Evolutionary conservation across 2,888 invertebrate genomes (phyloP).

Genomic region (Plagodis pulveraria): DNA sequence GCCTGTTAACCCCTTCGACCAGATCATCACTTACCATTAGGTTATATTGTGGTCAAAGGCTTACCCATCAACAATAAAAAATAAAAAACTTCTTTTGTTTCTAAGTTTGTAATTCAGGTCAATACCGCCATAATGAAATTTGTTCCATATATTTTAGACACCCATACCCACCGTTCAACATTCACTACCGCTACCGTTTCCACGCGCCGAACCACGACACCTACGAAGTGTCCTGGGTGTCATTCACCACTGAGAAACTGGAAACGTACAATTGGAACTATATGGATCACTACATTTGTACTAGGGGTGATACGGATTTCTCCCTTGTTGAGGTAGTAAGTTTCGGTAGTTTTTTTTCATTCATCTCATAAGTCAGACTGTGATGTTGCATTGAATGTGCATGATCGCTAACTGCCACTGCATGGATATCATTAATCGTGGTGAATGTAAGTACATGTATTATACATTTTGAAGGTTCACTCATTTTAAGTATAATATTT

Average conservation of each 20-base stretch:
- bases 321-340: slow-evolving; percentile 90
- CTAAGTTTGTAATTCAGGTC: too few relatives aligned
- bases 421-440: too few relatives aligned
- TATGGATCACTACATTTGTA: slow-evolving; percentile 98
- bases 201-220: slow-evolving; percentile 96
- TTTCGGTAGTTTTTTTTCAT: slow-evolving; percentile 5
- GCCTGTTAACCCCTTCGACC: too few relatives aligned
- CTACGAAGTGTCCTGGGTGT: slow-evolving; percentile 97
- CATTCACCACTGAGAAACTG: slow-evolving; percentile 96
- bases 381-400: too few relatives aligned
- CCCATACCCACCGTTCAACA: slow-evolving; percentile 96
- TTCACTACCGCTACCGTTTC: slow-evolving; percentile 96
- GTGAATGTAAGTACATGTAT: too few relatives aligned
- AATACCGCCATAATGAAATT: slow-evolving; percentile 15
- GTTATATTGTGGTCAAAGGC: too few relatives aligned
- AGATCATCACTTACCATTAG: too few relatives aligned
- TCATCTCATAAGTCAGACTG: background rate
- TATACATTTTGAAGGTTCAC: too few relatives aligned
- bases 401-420: too few relatives aligned
- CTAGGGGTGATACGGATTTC: slow-evolving; percentile 96
- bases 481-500: too few relatives aligned
- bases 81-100: too few relatives aligned
- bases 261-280: slow-evolving; percentile 99
- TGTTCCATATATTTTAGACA: slow-evolving; percentile 86
- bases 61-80: too few relatives aligned